Percentiles rank a stretch among this genome's conserved stretches.
Evolutionary conservation across 2,113 vertebrate species (phyloP).

Genomic region (Chionodraco myersi): DNA sequence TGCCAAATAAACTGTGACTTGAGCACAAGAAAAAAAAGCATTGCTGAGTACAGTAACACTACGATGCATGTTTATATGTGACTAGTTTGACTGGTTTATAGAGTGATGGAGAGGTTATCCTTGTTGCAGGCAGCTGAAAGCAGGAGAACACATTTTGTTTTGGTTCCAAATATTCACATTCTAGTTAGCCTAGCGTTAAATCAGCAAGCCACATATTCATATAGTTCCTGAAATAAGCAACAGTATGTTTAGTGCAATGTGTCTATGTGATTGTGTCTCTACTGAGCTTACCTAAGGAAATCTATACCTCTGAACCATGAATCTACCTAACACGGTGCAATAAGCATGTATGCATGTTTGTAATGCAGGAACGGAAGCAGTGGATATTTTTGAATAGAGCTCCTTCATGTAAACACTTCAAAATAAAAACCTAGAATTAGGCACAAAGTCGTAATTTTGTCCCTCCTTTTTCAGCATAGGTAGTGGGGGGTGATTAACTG

Average conservation of each 20-base stretch:
- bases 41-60: constrained; percentile 39
- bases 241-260: constrained; percentile 63
- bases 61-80: constrained; percentile 9
- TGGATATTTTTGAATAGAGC: constrained; percentile 56
- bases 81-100: constrained; percentile 41
- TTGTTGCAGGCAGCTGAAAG: constrained; percentile 57
- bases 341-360: constrained; percentile 16
- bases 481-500: constrained; percentile 48
- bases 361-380: constrained; percentile 31
- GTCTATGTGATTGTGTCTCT: constrained; percentile 38
- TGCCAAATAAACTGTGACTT: constrained; percentile 68
- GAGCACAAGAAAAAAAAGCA: constrained; percentile 53
- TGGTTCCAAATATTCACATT: constrained; percentile 52
- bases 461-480: constrained; percentile 56
- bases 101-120: constrained; percentile 46
- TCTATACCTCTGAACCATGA: constrained; percentile 10
- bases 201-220: constrained; percentile 4
- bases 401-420: constrained; percentile 80
- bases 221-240: constrained; percentile 51
- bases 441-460: constrained; percentile 73
- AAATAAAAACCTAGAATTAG: constrained; percentile 72
- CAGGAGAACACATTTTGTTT: constrained; percentile 52
- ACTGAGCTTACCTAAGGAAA: constrained; percentile 28
- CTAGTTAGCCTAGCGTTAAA: constrained; percentile 5
- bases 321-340: neutral